Evolutionary conservation across 2,888 invertebrate genomes (phyloP).

Genomic region (Acleris emargana): DNA sequence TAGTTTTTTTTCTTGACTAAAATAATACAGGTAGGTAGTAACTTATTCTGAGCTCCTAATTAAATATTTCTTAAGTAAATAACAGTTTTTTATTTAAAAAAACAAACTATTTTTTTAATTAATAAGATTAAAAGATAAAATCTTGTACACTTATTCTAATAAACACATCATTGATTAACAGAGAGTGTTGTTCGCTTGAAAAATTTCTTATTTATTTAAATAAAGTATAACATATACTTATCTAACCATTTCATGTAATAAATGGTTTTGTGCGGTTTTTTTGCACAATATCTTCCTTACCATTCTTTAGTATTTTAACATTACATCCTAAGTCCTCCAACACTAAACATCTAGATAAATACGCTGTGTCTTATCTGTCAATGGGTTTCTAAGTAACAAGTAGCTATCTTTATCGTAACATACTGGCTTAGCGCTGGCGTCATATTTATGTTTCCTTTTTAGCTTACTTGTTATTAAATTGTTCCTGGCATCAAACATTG

Average conservation of each 20-base stretch:
- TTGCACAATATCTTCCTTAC: not conserved
- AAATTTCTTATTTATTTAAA: too few species aligned
- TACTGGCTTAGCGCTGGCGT: not conserved
- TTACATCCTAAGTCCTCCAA: conserved; percentile 2
- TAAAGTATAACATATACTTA: too few species aligned
- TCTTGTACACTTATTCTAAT: too few species aligned
- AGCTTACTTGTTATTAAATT: conserved; percentile 2
- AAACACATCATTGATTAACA: too few species aligned
- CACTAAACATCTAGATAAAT: not conserved
- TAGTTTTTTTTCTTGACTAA: too few species aligned
- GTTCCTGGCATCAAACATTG: conserved; percentile 14
- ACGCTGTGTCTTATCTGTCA: not conserved
- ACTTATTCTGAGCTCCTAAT: too few species aligned
- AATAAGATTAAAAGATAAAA: too few species aligned
- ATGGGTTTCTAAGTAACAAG: not conserved
- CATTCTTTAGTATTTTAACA: not conserved
- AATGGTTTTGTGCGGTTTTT: not conserved
- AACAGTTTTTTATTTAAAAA: too few species aligned
- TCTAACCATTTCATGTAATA: not conserved
- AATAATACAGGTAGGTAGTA: too few species aligned
- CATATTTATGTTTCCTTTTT: conserved; percentile 3
- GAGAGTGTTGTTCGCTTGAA: too few species aligned
- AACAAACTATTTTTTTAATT: too few species aligned
- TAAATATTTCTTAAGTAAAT: too few species aligned
- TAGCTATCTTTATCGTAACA: not conserved